Evolutionary conservation across 2,797 vertebrate genomes (phyloP).

Genomic region (Chiroxiphia lanceolata): DNA sequence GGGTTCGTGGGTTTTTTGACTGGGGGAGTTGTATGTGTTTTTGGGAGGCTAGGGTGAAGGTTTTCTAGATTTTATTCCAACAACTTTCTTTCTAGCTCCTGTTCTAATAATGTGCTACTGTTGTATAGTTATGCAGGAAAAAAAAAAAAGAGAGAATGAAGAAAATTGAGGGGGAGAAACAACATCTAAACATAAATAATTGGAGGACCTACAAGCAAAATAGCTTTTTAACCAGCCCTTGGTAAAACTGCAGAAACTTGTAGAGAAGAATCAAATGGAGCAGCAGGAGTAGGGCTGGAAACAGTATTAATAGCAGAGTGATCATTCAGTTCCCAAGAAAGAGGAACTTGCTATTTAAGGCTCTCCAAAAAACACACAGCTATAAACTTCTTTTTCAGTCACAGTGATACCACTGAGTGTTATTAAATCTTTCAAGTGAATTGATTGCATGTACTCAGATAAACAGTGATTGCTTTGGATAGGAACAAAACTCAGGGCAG

Average conservation of each 20-base stretch:
- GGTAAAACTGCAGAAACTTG: neutral
- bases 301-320: neutral
- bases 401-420: neutral
- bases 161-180: neutral
- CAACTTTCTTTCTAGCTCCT: neutral
- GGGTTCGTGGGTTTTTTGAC: neutral
- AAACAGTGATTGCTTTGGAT: neutral
- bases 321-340: neutral
- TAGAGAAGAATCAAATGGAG: neutral
- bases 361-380: neutral
- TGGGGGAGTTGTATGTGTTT: neutral
- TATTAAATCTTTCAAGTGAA: neutral
- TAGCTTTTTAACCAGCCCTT: neutral
- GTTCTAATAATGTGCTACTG: neutral
- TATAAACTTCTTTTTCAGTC: neutral
- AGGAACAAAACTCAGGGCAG: neutral
- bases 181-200: neutral
- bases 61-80: neutral
- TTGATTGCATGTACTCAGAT: neutral
- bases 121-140: neutral
- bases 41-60: accelerated
- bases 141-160: neutral
- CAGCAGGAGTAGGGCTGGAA: neutral
- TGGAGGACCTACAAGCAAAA: neutral
- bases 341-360: neutral